Evolutionary conservation across 2,888 invertebrate species (phyloP).

Genomic region (Callyntrura guangdongensis): DNA sequence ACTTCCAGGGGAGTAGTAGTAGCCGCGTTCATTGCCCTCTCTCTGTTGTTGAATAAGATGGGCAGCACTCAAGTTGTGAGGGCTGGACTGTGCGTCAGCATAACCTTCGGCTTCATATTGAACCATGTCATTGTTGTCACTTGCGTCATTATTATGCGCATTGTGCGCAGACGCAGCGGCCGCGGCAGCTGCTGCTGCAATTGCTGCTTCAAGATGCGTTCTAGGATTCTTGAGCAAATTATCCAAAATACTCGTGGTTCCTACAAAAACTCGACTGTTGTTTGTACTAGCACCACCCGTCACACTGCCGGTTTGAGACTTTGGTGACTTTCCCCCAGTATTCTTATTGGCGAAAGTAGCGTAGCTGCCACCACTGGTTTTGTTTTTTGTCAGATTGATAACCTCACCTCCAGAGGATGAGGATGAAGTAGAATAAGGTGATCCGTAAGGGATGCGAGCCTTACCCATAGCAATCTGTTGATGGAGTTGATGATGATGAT

Average conservation of each 20-base stretch:
- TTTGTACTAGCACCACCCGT: conserved; percentile 79
- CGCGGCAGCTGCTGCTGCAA: conserved; percentile 79
- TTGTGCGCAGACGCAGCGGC: conserved; percentile 75
- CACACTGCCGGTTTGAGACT: conserved; percentile 73
- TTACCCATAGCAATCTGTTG: conserved; percentile 80
- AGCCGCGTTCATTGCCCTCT: conserved; percentile 74
- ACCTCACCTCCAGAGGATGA: conserved; percentile 81
- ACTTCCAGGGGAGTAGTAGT: conserved; percentile 83
- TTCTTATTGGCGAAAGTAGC: conserved; percentile 77
- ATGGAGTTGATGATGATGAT: conserved; percentile 82
- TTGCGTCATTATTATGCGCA: conserved; percentile 79
- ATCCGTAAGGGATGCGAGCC: conserved; percentile 83
- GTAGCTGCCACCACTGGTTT: conserved; percentile 80
- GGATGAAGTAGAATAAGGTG: conserved; percentile 82
- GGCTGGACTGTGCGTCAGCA: conserved; percentile 80
- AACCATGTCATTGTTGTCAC: conserved; percentile 84
- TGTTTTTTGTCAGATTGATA: conserved; percentile 82
- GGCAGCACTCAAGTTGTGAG: conserved; percentile 80
- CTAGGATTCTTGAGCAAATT: conserved; percentile 84
- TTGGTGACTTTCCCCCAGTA: conserved; percentile 81
- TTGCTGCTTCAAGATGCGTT: conserved; percentile 81
- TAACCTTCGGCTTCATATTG: conserved; percentile 84
- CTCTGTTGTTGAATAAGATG: conserved; percentile 80
- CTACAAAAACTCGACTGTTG: conserved; percentile 82
- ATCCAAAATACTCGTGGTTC: conserved; percentile 85